These are phyloP conservation scores for Marasmarcha lunaedactyla DNA, from an alignment of 2,888 invertebrate species.

Conservation along the genomic window DNA sequence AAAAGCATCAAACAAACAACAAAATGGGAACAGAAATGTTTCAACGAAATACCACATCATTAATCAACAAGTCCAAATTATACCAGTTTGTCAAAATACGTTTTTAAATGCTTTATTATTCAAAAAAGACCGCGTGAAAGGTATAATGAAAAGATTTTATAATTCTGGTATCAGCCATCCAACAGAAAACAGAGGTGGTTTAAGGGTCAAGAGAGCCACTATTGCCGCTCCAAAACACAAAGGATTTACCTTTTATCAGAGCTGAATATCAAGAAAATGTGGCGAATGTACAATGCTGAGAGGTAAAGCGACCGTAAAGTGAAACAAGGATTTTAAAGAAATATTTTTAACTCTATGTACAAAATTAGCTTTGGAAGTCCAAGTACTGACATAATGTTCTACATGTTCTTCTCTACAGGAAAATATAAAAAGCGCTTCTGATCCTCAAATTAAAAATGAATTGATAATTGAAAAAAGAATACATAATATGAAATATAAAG, in stretches of 20 bases:
- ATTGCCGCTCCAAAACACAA: too few species aligned
- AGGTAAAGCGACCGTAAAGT: not conserved
- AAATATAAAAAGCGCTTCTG: not conserved
- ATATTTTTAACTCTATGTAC: not conserved
- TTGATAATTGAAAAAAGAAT: not conserved
- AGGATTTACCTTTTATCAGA: too few species aligned
- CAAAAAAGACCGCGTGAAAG: conserved; percentile 10
- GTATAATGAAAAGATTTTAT: conserved; percentile 10
- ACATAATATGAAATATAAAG: too few species aligned
- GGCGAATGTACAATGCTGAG: conserved; percentile 3
- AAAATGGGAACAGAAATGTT: too few species aligned
- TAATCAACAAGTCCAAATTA: conserved; percentile 1
- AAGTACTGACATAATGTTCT: conserved; percentile 1
- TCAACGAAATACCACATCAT: conserved; percentile 12
- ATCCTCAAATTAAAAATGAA: too few species aligned
- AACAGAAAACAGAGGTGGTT: conserved; percentile 5
- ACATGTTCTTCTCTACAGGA: not conserved
- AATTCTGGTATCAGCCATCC: conserved; percentile 1
- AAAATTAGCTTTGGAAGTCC: not conserved
- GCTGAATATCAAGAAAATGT: not conserved
- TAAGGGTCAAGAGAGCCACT: too few species aligned
- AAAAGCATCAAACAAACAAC: too few species aligned
- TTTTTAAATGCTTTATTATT: conserved; percentile 6
- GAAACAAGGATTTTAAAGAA: not conserved
- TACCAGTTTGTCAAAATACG: conserved; percentile 6